phyloP scores from a whole-genome alignment of 2,888 invertebrate genomes.

The Minunthozetes semirufus region DNA sequence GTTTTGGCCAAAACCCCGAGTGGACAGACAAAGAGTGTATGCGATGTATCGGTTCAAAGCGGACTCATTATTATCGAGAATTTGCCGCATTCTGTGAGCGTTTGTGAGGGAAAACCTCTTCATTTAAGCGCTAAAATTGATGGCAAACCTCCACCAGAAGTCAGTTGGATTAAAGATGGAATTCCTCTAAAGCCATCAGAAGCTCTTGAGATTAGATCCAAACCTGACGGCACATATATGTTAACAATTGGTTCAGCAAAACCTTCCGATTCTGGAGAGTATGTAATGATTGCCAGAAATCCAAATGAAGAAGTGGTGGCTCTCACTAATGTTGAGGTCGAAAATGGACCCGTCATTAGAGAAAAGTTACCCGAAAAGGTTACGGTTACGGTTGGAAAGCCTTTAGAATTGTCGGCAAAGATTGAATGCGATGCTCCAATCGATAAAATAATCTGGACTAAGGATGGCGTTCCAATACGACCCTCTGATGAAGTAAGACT shows the following conservation, averaged over 20 bases:
- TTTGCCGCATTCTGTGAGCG: slow-evolving; percentile 50
- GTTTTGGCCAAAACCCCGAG: slow-evolving; percentile 66
- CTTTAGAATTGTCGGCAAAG: slow-evolving; percentile 66
- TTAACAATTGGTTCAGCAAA: slow-evolving; percentile 55
- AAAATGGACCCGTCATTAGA: slow-evolving; percentile 14
- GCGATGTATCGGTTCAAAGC: slow-evolving; percentile 34
- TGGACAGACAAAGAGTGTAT: slow-evolving; percentile 51
- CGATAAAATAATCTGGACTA: slow-evolving; percentile 74
- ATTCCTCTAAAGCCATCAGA: slow-evolving; percentile 48
- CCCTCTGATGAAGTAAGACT: slow-evolving; percentile 50
- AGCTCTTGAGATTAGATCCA: slow-evolving; percentile 47
- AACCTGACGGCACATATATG: slow-evolving; percentile 51
- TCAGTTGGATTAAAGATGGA: slow-evolving; percentile 56
- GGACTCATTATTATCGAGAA: slow-evolving; percentile 40
- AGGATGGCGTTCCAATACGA: slow-evolving; percentile 21
- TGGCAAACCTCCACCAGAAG: slow-evolving; percentile 15
- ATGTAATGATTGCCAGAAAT: slow-evolving; percentile 55
- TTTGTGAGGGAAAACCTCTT: slow-evolving; percentile 66
- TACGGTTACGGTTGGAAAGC: slow-evolving; percentile 62
- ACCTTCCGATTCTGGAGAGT: slow-evolving; percentile 70
- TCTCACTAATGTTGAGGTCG: slow-evolving; percentile 62
- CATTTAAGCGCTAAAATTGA: slow-evolving; percentile 64
- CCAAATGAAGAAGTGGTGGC: slow-evolving; percentile 55
- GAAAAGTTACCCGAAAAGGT: slow-evolving; percentile 51
- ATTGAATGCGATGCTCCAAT: slow-evolving; percentile 80